phyloP scores from a whole-genome alignment of 2,797 vertebrate genomes.

The Parauchenoglanis punctatus region DNA sequence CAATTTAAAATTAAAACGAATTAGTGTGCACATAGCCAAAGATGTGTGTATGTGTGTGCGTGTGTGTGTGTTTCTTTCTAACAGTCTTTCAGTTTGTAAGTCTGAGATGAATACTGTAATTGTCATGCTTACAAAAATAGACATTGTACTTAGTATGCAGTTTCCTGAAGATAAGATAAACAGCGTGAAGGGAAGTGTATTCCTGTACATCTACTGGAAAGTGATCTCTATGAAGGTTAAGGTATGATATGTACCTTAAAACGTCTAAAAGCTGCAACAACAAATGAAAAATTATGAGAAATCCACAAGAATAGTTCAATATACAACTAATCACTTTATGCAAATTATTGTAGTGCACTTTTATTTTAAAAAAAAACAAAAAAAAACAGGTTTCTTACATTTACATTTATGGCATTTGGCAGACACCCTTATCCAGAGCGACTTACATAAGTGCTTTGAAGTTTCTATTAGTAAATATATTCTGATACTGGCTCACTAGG shows the following conservation, averaged over 20 bases:
- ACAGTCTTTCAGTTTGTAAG: constrained; percentile 14
- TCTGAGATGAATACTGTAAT: constrained; percentile 71
- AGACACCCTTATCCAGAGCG: too few species aligned
- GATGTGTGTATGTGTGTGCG: background rate
- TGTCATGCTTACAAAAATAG: constrained; percentile 68
- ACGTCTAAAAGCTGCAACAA: background rate
- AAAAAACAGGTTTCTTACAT: too few species aligned
- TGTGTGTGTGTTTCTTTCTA: background rate
- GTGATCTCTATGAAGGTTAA: background rate
- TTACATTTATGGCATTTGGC: too few species aligned
- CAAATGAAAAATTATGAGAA: background rate
- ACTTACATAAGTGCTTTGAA: too few species aligned
- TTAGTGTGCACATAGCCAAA: too few species aligned
- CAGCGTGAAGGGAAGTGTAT: constrained; percentile 56
- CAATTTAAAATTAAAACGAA: too few species aligned
- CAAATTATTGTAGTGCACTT: background rate
- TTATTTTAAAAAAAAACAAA: too few species aligned
- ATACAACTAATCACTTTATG: background rate
- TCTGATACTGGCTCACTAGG: too few species aligned
- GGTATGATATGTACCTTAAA: background rate
- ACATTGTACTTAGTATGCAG: constrained; percentile 74
- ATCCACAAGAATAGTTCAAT: background rate
- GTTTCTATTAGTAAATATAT: too few species aligned
- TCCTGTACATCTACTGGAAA: background rate
- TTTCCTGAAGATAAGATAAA: constrained; percentile 89